Base-by-base conservation (phyloP, 2,797 vertebrate species). In the Falco peregrinus region DNA sequence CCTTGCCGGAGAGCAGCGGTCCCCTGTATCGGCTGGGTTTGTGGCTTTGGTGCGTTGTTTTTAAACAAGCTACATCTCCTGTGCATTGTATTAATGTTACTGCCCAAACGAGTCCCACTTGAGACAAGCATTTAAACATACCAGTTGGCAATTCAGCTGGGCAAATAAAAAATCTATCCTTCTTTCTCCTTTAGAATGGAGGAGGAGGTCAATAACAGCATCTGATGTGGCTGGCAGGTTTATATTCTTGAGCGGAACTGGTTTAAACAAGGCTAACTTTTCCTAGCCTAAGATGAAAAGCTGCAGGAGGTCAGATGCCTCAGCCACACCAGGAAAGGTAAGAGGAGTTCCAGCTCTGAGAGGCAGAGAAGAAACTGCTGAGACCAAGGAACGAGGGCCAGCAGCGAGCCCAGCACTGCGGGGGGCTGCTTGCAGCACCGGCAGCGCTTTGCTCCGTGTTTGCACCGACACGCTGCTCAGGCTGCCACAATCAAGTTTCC, bases 81-180 rank as follows among this genome's bases (percentile, higher is more conserved):
- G 22, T 0, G 1, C 2, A 0, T 26, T 39, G 6, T 6, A 9
- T 37, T 13, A 10, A 9, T 1, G 1, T 4, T n/a, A 45, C 37
- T 39, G 6, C n/a, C 59, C 50, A 16, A 51, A 71, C 6, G 16
- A 16, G 4, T 16, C 47, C 35, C 35, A 5, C 12, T 45, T 25
- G 10, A 25, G 16, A 18, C 18, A 21, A 22, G 31, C 11, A 15
- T 28, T 71, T 56, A 45, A 71, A 86, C 33, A 18, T 16, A 11
- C 3, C 50, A 17, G 16, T 0, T 64, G 22, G 17, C 39, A 19
- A 9, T 18, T 45, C 39, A 37, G 14, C 18, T 33, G 16, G 11
- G 53, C 47, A 41, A 33, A 37, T 20, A 1, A 26, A 21, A 48
- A 65, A 25, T 10, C 13, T 11, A 11, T 21, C 59, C 41, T 16